Evolutionary conservation across 2,113 vertebrate genomes (phyloP).

Genomic region (Podilymbus podiceps): DNA sequence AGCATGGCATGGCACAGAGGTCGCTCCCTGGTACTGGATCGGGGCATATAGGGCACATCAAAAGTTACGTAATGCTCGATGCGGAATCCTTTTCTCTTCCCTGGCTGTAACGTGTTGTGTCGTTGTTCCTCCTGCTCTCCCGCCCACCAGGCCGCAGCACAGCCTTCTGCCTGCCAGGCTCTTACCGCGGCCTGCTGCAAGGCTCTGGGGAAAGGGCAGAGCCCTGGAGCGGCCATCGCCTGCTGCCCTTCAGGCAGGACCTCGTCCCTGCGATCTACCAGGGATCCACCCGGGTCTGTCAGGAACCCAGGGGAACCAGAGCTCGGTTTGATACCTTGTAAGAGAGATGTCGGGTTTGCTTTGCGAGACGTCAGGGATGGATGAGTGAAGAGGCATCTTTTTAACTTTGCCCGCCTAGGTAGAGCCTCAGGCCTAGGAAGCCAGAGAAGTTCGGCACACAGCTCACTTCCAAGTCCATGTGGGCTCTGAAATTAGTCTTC

Average conservation of each 20-base stretch:
- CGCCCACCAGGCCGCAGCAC: background rate
- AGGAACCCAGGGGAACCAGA: background rate
- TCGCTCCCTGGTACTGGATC: background rate
- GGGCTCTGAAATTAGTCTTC: background rate
- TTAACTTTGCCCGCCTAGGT: background rate
- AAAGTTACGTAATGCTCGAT: slow-evolving; percentile 2
- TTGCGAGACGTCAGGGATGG: background rate
- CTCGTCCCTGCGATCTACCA: background rate
- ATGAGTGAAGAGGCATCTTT: background rate
- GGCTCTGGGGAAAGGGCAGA: background rate
- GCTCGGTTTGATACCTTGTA: background rate
- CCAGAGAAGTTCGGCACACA: background rate
- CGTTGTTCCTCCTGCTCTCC: background rate
- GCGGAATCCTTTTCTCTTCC: background rate
- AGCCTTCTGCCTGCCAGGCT: background rate
- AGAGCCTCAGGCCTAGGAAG: background rate
- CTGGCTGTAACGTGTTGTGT: background rate
- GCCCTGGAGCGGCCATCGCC: background rate
- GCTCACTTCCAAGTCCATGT: background rate
- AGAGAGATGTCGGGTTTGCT: background rate
- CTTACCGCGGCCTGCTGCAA: background rate
- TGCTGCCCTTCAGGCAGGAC: background rate
- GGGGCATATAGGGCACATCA: background rate
- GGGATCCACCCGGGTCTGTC: background rate
- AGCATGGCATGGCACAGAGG: background rate